These are phyloP conservation scores for Leptoteleia sp. DNA, from an alignment of 1,140 invertebrate species.

Conservation along the genomic window DNA sequence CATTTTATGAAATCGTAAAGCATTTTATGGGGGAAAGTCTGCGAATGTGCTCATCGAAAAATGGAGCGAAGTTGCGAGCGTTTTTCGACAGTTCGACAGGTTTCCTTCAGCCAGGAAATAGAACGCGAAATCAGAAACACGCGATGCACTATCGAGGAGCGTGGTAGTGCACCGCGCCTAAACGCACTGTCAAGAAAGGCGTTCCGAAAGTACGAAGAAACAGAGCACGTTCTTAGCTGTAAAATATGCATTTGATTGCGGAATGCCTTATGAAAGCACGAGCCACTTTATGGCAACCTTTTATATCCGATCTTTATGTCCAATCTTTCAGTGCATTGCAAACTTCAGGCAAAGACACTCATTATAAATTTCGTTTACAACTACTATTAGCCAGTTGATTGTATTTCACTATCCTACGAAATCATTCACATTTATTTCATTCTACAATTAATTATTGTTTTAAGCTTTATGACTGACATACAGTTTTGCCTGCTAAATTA, in stretches of 20 bases:
- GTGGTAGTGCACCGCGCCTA: neutral
- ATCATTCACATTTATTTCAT: neutral
- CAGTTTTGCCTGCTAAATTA: neutral
- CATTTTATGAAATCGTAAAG: slow-evolving; percentile 57
- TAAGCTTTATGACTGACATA: neutral
- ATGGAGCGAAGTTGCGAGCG: neutral
- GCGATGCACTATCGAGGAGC: slow-evolving; percentile 4
- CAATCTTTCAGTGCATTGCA: slow-evolving; percentile 28
- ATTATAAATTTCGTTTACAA: slow-evolving; percentile 41
- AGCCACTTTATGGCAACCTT: slow-evolving; percentile 30
- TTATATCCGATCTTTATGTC: slow-evolving; percentile 39
- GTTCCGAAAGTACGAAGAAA: neutral
- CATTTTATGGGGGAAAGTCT: slow-evolving; percentile 57
- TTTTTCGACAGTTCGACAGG: slow-evolving; percentile 8
- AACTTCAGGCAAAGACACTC: slow-evolving; percentile 9
- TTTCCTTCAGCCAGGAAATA: slow-evolving; percentile 1
- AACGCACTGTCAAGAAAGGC: slow-evolving; percentile 1
- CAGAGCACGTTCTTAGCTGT: slow-evolving; percentile 10
- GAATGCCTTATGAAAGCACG: slow-evolving; percentile 21
- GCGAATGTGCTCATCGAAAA: slow-evolving; percentile 7
- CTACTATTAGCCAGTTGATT: too few relatives aligned
- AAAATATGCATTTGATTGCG: slow-evolving; percentile 29
- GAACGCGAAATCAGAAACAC: slow-evolving; percentile 9
- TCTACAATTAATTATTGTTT: slow-evolving; percentile 3
- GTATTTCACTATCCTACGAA: too few relatives aligned